Evolutionary conservation across 2,797 vertebrate genomes (phyloP), one percentile per base, ranked within the genome.

Genomic region (Xerus rutilus): DNA sequence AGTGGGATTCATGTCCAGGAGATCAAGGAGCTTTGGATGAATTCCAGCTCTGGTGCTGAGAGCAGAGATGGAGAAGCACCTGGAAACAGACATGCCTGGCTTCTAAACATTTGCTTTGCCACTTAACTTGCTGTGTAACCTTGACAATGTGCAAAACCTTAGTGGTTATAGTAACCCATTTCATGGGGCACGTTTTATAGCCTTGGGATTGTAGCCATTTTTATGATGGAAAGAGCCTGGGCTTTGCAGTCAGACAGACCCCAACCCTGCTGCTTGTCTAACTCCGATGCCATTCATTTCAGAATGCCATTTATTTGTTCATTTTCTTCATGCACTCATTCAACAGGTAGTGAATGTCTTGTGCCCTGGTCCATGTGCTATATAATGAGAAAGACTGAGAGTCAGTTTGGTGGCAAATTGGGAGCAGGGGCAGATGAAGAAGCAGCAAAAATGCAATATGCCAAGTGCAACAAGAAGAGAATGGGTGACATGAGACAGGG

Each of bases 121-220:
- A 32, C 14, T 72, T 20, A 49, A 49, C 43, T 81, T 18, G 1
- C 64, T 77, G 14, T 47, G 39, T 45, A 72, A 79, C 30, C 45
- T 70, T 52, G 43, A 28, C 82, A 57, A 20, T 78, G 47, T 74
- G 45, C 18, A 74, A 86, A 92, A 78, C 78, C 43, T 88, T 89
- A 30, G 23, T 93, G 77, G 39, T 79, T 39, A 72, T 11, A n/a
- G 35, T 70, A 32, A 78, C 18, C 54, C 7, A 1, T 86, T 69
- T 74, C 45, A 15, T 3, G 30, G 23, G 90, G 15, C 8, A 6
- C 73, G 57, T 93, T 73, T 88, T 65, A 52, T 2, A 17, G 28
- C 52, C 35, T 87, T 43, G 43, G 76, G 54, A 67, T 84, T 21
- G 14, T 43, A 52, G 0, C 30, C 7, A 74, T 67, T 35, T 52